Evolutionary conservation across 2,888 invertebrate genomes (phyloP).

Genomic region (Cremastinae sp.): DNA sequence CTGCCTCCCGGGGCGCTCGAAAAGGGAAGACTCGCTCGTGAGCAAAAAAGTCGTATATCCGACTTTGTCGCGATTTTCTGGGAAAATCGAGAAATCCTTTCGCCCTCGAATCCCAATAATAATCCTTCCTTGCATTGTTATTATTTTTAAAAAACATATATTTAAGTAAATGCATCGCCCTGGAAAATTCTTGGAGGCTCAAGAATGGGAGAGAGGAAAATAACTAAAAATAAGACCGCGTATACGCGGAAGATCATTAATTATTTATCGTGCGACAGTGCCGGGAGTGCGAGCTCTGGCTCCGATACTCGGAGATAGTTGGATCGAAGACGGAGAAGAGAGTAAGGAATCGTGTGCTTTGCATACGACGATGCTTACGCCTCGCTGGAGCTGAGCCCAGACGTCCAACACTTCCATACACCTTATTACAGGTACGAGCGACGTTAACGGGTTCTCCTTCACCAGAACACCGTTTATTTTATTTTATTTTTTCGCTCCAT

Average conservation of each 20-base stretch:
- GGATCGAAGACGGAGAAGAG: slow-evolving; percentile 53
- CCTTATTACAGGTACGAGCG: slow-evolving; percentile 11
- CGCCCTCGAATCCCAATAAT: no score
- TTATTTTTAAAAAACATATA: no score
- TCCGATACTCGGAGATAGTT: slow-evolving; percentile 46
- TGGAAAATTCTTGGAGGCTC: slow-evolving; percentile 40
- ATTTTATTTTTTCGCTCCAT: slow-evolving; percentile 58
- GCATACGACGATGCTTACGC: slow-evolving; percentile 56
- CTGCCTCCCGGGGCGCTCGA: no score
- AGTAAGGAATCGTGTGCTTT: slow-evolving; percentile 56
- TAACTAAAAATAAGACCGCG: neutral
- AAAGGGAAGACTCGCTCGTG: no score
- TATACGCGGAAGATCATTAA: slow-evolving; percentile 56
- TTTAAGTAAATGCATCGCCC: no score
- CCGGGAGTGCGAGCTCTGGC: slow-evolving; percentile 38
- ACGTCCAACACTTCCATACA: slow-evolving; percentile 25
- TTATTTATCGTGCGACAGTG: slow-evolving; percentile 61
- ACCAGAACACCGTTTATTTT: neutral
- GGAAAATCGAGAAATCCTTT: no score
- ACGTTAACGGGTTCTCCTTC: slow-evolving; percentile 73
- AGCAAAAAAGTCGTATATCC: no score
- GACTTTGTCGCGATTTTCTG: no score
- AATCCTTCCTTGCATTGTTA: no score
- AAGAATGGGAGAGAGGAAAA: neutral
- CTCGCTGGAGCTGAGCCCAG: slow-evolving; percentile 70